Conservation (phyloP, 2,797 vertebrate genomes). For the Potorous gilbertii region DNA sequence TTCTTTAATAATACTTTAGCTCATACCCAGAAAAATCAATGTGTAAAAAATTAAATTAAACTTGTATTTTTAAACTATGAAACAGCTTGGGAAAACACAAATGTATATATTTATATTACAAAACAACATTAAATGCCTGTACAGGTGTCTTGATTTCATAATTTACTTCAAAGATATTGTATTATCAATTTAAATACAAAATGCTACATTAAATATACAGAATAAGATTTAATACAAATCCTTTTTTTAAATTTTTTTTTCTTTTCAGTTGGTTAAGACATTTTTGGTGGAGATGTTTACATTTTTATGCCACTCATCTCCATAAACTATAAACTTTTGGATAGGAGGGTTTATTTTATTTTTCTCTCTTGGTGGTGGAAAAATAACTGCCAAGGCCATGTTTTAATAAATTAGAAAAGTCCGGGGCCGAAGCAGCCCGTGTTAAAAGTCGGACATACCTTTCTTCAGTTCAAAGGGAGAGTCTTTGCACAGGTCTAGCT, state of each 20-base stretch:
- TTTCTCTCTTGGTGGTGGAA: constrained; percentile 82
- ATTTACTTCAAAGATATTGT: constrained; percentile 99
- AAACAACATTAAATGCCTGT: constrained; percentile 92
- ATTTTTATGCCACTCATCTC: constrained; percentile 89
- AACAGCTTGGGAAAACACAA: constrained; percentile 89
- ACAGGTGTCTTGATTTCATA: constrained; percentile 95
- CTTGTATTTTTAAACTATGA: constrained; percentile 89
- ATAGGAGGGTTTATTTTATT: constrained; percentile 82
- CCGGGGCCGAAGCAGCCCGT: constrained; percentile 88
- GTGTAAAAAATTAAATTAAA: constrained; percentile 89
- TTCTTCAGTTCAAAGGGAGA: constrained; percentile 99
- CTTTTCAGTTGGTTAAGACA: constrained; percentile 93
- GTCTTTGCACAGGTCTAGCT: constrained; percentile 98
- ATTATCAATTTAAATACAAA: constrained; percentile 99
- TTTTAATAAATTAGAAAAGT: constrained; percentile 90
- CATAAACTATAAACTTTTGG: constrained; percentile 92
- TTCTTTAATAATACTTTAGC: constrained; percentile 77
- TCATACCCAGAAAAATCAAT: constrained; percentile 84
- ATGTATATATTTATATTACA: constrained; percentile 89
- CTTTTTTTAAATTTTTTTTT: constrained; percentile 84
- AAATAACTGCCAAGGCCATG: constrained; percentile 91
- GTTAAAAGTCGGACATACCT: constrained; percentile 99
- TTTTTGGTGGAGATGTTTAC: constrained; percentile 85
- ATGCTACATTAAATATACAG: constrained; percentile 99
- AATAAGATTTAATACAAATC: constrained; percentile 99